Conservation (phyloP, 2,888 invertebrate species). For the Drosophila imparisetae region DNA sequence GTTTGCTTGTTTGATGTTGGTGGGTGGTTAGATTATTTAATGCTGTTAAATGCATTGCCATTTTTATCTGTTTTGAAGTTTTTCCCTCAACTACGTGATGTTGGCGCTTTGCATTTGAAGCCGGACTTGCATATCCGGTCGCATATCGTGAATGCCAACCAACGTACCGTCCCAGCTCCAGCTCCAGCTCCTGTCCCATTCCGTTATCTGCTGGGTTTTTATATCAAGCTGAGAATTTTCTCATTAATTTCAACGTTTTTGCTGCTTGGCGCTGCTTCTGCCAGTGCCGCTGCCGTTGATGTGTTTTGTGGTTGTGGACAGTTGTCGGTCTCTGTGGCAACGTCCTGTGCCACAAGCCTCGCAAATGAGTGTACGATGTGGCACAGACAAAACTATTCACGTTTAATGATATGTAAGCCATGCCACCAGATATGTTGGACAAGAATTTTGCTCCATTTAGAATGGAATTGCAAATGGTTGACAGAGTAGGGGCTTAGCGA, state of each 20-base stretch:
- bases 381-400: conserved; percentile 38
- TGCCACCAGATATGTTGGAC: conserved; percentile 15
- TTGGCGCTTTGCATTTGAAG: conserved; percentile 67
- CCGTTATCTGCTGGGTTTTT: conserved; percentile 76
- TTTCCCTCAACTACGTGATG: conserved; percentile 47
- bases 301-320: conserved; percentile 76
- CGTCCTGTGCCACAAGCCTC: conserved; percentile 33
- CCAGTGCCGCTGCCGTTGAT: conserved; percentile 58
- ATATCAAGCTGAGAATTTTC: conserved; percentile 75
- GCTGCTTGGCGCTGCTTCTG: conserved; percentile 21
- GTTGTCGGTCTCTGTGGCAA: conserved; percentile 65
- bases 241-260: conserved; percentile 79
- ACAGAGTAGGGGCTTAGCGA: neutral
- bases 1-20: conserved; percentile 13
- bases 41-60: conserved; percentile 73
- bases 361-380: conserved; percentile 36
- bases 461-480: conserved; percentile 17
- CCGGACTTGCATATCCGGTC: conserved; percentile 56
- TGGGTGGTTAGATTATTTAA: conserved; percentile 32
- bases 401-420: conserved; percentile 46
- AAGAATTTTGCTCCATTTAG: conserved; percentile 11
- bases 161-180: conserved; percentile 14
- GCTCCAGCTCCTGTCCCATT: conserved; percentile 30
- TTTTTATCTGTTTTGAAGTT: conserved; percentile 68
- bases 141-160: conserved; percentile 45